Evolutionary conservation across 2,797 vertebrate species (phyloP), one percentile per base, ranked within the genome.

Genomic region (Spondyliosoma cantharus): DNA sequence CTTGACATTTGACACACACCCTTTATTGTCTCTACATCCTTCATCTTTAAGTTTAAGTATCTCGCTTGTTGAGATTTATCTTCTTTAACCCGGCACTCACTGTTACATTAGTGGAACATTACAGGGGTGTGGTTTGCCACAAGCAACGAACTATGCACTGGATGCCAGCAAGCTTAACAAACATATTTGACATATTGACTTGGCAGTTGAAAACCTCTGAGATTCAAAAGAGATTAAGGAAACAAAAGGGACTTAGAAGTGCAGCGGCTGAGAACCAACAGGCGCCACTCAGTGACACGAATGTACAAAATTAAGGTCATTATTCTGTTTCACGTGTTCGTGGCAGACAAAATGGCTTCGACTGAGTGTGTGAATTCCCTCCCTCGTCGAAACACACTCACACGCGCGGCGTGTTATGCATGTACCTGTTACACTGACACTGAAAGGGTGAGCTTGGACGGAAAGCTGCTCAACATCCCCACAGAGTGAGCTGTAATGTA

Each of bases 401-500:
- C 43, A 71, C 7, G 71, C 77, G 13, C 43, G 43, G 13, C 25
- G 62, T 73, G 52, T 67, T 37, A 78, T 54, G 61, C 67, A 72
- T 49, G 22, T 68, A 68, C 17, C 57, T 80, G 74, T 76, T 69
- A 77, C 78, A 67, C 53, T 76, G 60, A 49, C 69, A 71, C 52
- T 20, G 24, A 49, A 16, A 46, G 48, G 77, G 65, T 37, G 70
- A 53, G 53, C 48, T 60, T 32, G 8, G 64, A 61, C 2, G 46
- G 43, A 49, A 15, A 11, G 29, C 66, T 50, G 75, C 46, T 63
- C 62, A 42, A 49, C 32, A 24, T 76, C 79, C 54, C 12, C 2
- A 13, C 8, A 45, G 16, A 19, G 57, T 5, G 29, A 17, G 7
- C 24, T 16, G 49, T 11, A 1, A 22, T 68, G 50, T 80, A 97